Evolutionary conservation across 2,888 invertebrate species (phyloP), one percentile per base, ranked within the genome.

Genomic region (Cryptocheilus praepositus): DNA sequence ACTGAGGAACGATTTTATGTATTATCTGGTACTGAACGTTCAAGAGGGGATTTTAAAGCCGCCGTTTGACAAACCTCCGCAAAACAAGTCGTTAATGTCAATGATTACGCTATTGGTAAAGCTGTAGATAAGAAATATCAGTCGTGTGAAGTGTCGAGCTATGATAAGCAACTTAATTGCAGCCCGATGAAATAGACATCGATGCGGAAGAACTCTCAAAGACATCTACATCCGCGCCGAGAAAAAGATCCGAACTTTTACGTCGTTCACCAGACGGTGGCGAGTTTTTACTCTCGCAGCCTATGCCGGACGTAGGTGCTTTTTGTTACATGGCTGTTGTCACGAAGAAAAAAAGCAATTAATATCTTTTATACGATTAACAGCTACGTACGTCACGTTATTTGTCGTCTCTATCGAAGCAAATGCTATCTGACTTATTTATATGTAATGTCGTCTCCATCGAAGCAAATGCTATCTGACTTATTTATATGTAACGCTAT

Each of bases 271-370:
- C 91, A 0, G 91, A 92, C 80, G 91, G 91, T 2, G 92, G 91
- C 1, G 91, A 90, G 8, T 92, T 92, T 83, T 83, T 92, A 54
- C 90, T 91, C 0, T 89, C 90, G 0, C 91, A 92, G 74, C 91
- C 92, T 2, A 89, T 91, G 3, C 92, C 91, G 0, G 87, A 91
- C 72, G 91, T 91, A 80, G 91, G 91, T 0, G 91, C 91, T 0
- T 92, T 92, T 83, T 91, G 91, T 81, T 92, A 92, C 79, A 84
- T 92, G 56, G 91, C 91, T 4, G 91, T 92, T 25, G 89, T 91
- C 4, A 89, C 81, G 44, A 84, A 83, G 63, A 81, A 74, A 66
- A 68, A 11, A 36, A 36, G 7, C 11, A 11, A 36, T 36, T 36
- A 4, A 11, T 36, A 36, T 36, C 36, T 11, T 4, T 5, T 11